Base-by-base conservation (phyloP, 2,888 invertebrate species). In the Tortrix viridana region DNA sequence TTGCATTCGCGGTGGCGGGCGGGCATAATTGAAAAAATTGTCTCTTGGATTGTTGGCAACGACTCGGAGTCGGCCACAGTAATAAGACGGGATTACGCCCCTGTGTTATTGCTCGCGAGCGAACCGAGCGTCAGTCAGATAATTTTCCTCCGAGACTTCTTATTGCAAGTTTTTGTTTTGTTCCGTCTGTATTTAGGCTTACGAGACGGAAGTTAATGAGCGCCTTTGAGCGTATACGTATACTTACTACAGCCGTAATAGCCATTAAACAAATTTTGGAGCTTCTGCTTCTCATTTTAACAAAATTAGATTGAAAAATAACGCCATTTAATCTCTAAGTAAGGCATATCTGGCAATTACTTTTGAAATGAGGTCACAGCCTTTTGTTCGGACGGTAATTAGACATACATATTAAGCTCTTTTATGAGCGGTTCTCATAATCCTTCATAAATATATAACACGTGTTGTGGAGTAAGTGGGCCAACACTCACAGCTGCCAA, bases 11-110 rank as follows among this genome's bases (percentile, higher is more conserved):
- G 81, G 86, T 83, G 82, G 83, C 79, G 73, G 66, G 72, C 65
- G 56, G 67, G 74, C 74, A 74, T 89, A 89, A 89, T 89, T 89
- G 88, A 88, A 88, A 88, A 89, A 86, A 85, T 64, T 88, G 88
- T 88, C 88, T 76, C 81, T 81, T 82, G 81, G 79, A 85, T 82
- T 85, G 79, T 84, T 82, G 81, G 79, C 80, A 75, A 77, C 76
- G 73, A 69, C 69, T 69, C 72, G 64, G 70, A 65, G 66, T 67
- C 59, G 70, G 65, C 73, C 67, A 69, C 66, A 62, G 72, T 85
- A 87, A 88, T 88, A 79, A 84, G 84, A 77, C 76, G 72, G 78
- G 79, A 84, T 86, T 84, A 83, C 79, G 76, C 73, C 72, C 62
- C 64, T 58, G 47, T 65, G 63, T 65, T 72, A 71, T 73, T 73